A percentile compares a stretch with the other conserved stretches of the same genome.
These are phyloP conservation scores for Crotalus horridus DNA, from an alignment of 2,113 vertebrate genomes.

Conservation along the genomic window DNA sequence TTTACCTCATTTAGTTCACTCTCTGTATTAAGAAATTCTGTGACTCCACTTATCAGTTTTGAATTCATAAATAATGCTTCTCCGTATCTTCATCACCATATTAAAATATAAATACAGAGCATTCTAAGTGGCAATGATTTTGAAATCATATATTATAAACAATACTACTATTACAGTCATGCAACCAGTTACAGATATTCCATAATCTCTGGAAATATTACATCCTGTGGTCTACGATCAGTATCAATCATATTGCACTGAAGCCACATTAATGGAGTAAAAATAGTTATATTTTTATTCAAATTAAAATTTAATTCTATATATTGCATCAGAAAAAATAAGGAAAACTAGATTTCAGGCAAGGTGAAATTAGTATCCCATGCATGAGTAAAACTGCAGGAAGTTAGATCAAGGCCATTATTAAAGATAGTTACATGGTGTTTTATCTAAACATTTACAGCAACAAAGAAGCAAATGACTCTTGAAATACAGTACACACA, in stretches of 20 bases:
- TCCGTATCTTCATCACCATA: conserved; percentile 80
- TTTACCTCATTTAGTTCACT: conserved; percentile 89
- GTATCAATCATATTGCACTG: neutral
- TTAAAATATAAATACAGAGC: conserved; percentile 30
- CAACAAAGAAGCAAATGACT: neutral
- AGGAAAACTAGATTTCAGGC: neutral
- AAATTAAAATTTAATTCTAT: neutral
- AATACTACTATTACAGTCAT: neutral
- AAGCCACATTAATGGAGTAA: neutral
- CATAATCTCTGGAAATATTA: neutral
- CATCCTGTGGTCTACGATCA: conserved; percentile 17
- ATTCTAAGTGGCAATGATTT: neutral
- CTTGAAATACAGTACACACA: neutral
- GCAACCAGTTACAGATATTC: neutral
- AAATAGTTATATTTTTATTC: neutral
- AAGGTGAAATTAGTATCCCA: neutral
- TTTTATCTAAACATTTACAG: neutral
- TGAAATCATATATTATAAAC: neutral
- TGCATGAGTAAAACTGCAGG: neutral
- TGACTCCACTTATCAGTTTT: conserved; percentile 94
- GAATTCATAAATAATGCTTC: conserved; percentile 98
- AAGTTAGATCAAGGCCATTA: neutral
- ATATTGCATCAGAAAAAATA: neutral
- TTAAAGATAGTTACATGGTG: neutral
- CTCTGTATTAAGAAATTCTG: conserved; percentile 95